These are phyloP conservation scores for Caenorhabditis sp. DNA, from an alignment of 2,888 invertebrate genomes.

Conservation along the genomic window DNA sequence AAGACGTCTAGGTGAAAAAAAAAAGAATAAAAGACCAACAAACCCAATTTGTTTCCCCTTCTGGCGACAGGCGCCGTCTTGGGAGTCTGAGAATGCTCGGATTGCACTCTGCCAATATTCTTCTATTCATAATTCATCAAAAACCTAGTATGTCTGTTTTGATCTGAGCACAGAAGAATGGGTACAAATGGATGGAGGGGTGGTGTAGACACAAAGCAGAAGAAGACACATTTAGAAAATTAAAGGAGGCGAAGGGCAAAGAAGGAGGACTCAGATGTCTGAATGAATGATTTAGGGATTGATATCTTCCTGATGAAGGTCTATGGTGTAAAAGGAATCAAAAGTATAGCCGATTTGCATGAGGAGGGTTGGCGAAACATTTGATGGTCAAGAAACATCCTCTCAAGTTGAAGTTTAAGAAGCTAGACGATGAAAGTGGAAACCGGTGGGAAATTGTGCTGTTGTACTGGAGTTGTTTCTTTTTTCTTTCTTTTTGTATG, in stretches of 20 bases:
- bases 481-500: slow-evolving; percentile 27
- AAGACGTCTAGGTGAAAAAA: slow-evolving; percentile 40
- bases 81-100: slow-evolving; percentile 25
- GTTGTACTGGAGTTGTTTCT: slow-evolving; percentile 32
- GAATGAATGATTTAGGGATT: slow-evolving; percentile 53
- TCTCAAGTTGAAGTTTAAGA: slow-evolving; percentile 24
- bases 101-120: slow-evolving; percentile 44
- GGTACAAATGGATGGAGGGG: slow-evolving; percentile 12
- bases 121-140: slow-evolving; percentile 48
- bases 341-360: slow-evolving; percentile 37
- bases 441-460: slow-evolving; percentile 57
- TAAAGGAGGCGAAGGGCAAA: slow-evolving; percentile 32
- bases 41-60: slow-evolving; percentile 29
- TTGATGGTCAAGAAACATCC: slow-evolving; percentile 38
- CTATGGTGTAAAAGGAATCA: slow-evolving; percentile 21
- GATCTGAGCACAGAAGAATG: slow-evolving; percentile 35
- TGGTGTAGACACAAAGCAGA: slow-evolving; percentile 15
- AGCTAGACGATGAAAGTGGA: slow-evolving; percentile 52
- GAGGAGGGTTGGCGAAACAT: slow-evolving; percentile 18
- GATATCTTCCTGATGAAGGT: slow-evolving; percentile 44
- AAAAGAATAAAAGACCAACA: slow-evolving; percentile 55
- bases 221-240: slow-evolving; percentile 57
- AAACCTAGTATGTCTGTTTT: slow-evolving; percentile 24
- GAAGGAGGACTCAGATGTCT: slow-evolving; percentile 8
- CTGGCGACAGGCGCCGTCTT: slow-evolving; percentile 13